Evolutionary conservation across 2,888 invertebrate species (phyloP), one percentile per base, ranked within the genome.

Genomic region (Drosophila barbarae): DNA sequence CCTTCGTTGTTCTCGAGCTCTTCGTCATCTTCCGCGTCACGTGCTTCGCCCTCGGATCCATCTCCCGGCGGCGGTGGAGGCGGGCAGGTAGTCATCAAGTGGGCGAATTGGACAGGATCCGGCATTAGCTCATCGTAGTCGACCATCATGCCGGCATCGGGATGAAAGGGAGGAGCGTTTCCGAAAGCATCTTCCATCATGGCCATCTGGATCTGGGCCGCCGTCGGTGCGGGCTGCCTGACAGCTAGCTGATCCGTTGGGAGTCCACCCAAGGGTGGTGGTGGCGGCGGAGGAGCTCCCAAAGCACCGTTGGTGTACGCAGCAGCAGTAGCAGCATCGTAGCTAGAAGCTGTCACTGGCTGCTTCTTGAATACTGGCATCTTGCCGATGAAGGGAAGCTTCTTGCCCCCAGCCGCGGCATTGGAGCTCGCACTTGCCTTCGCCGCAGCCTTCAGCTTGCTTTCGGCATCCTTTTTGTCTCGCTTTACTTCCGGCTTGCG

Each of bases 331-430:
- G 36, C 35, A 0, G 67, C 49, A 23, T 73, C 73, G 23, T 50
- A 59, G 28, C 65, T 73, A 3, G 56, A 39, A 8, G 76, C 61
- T 7, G 71, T 9, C 42, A 58, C 59, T 0, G 90, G 80, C 30
- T 90, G 90, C 54, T 91, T 91, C 64, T 91, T 91, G 23, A 94
- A 95, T 12, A 96, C 91, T 0, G 96, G 96, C 93, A 96, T 94
- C 87, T 95, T 92, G 72, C 96, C 96, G 72, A 96, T 96, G 77
- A 96, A 95, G 0, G 95, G 95, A 86, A 95, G 90, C 87, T 95
- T 95, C 69, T 93, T 93, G 70, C 93, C 92, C 2, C 70, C 55
- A 10, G 58, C 32, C 12, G 69, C 18, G n/a, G 50, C 34, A 12
- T 35, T 32, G 38, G 26, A 70, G 61, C 42, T 30, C 3, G 46